Conservation (phyloP, 2,113 vertebrate species). For the Urocitellus parryii region DNA sequence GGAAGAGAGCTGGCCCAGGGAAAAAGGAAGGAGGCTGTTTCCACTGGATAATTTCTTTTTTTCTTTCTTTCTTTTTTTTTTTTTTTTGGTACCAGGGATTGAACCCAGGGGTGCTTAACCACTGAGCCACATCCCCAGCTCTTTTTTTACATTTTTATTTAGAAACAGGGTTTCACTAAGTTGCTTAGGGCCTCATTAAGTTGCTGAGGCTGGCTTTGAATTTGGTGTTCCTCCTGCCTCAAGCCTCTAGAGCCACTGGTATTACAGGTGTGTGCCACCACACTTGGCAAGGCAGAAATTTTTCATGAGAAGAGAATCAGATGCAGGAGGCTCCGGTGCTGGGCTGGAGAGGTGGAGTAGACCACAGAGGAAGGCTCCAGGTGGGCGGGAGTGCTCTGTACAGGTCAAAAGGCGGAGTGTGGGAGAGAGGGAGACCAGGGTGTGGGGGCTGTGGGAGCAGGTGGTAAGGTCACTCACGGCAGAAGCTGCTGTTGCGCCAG, state of each 20-base stretch:
- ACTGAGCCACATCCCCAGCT: neutral
- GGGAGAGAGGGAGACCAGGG: neutral
- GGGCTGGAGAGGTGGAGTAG: neutral
- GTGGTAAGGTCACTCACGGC: slow-evolving; percentile 86
- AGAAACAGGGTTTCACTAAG: neutral
- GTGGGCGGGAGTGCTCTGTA: neutral
- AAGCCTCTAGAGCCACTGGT: neutral
- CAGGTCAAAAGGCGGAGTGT: neutral
- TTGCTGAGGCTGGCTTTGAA: neutral
- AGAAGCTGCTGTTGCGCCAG: slow-evolving; percentile 92
- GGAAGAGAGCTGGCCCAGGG: neutral
- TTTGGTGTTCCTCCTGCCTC: neutral
- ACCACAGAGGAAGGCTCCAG: accelerated
- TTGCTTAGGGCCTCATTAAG: neutral
- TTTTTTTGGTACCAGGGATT: neutral
- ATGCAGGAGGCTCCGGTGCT: neutral
- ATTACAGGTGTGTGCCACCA: neutral
- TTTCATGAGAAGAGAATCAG: neutral
- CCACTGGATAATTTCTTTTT: neutral
- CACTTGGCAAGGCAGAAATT: neutral
- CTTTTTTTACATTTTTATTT: neutral
- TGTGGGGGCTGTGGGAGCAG: neutral
- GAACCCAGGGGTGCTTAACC: neutral
- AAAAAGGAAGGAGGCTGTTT: neutral
- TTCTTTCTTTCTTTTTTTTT: too few relatives aligned